A percentile compares a stretch with the other conserved stretches of the same genome.
Evolutionary conservation across 2,797 vertebrate species (phyloP).

Genomic region (Heterohyrax brucei): DNA sequence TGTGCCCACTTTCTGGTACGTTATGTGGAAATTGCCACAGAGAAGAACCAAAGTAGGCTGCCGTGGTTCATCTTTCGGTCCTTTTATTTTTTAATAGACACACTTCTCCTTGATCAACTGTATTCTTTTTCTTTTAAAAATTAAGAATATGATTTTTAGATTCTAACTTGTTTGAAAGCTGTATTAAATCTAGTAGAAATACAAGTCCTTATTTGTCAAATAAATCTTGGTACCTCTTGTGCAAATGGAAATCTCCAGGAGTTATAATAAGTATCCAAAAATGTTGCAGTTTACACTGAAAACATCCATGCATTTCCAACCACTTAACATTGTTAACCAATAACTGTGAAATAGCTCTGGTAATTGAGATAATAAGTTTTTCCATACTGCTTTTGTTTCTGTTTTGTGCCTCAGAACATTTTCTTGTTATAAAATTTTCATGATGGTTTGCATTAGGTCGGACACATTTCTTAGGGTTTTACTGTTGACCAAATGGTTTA

Average conservation of each 20-base stretch:
- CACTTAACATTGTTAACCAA: not conserved
- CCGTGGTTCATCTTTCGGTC: not conserved
- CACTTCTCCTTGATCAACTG: not conserved
- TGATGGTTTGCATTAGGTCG: not conserved
- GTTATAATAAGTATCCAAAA: not conserved
- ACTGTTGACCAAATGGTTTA: not conserved
- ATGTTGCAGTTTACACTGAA: conserved; percentile 19
- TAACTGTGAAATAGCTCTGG: not conserved
- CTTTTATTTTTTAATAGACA: not conserved
- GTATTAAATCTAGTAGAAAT: not conserved
- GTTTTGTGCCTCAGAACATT: not conserved
- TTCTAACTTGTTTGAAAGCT: conserved; percentile 12
- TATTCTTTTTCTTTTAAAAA: not conserved
- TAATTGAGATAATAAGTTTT: not conserved
- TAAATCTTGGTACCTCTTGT: not conserved
- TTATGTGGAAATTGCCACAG: not conserved
- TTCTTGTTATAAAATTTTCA: not conserved
- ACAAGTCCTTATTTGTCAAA: conserved; percentile 16
- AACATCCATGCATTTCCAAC: not conserved
- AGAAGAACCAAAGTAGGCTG: not conserved
- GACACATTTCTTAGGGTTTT: conserved; percentile 12
- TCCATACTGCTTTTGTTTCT: not conserved
- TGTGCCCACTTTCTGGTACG: not conserved
- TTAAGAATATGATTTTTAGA: not conserved
- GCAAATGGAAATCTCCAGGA: not conserved